Evolutionary conservation across 2,797 vertebrate species (phyloP).

Genomic region (Periophthalmus magnuspinnatus): DNA sequence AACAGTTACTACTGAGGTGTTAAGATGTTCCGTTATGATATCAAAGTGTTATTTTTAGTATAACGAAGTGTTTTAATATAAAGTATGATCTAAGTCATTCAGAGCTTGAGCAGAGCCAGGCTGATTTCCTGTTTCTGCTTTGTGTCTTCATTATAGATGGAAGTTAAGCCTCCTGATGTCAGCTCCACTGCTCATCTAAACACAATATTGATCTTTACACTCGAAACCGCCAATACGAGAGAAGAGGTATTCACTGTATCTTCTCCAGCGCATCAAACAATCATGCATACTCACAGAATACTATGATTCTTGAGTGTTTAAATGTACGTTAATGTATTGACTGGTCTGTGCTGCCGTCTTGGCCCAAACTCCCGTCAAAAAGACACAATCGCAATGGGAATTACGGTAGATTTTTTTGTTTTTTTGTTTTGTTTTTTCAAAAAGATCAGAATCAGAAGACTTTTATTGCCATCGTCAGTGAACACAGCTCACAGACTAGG

Average conservation of each 20-base stretch:
- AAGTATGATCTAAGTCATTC: neutral
- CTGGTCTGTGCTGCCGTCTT: neutral
- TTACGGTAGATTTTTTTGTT: too few species aligned
- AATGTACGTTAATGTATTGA: neutral
- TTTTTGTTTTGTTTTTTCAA: too few species aligned
- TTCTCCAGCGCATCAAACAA: neutral
- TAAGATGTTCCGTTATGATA: too few species aligned
- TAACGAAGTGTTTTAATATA: too few species aligned
- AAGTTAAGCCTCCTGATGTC: neutral
- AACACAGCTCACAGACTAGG: too few species aligned
- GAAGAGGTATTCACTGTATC: neutral
- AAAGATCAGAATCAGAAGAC: too few species aligned
- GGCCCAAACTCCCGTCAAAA: too few species aligned
- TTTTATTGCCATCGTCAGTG: too few species aligned
- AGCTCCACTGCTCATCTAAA: slow-evolving; percentile 1
- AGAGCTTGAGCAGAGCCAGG: neutral
- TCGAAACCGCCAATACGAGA: neutral
- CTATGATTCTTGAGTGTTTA: too few species aligned
- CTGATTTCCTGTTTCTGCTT: neutral
- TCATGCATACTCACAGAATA: neutral
- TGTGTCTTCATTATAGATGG: neutral
- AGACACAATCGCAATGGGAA: too few species aligned
- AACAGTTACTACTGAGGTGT: too few species aligned
- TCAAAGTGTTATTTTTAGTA: too few species aligned
- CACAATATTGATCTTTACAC: slow-evolving; percentile 1